Conservation (phyloP, 2,888 invertebrate genomes). For the Eupithecia tripunctaria region DNA sequence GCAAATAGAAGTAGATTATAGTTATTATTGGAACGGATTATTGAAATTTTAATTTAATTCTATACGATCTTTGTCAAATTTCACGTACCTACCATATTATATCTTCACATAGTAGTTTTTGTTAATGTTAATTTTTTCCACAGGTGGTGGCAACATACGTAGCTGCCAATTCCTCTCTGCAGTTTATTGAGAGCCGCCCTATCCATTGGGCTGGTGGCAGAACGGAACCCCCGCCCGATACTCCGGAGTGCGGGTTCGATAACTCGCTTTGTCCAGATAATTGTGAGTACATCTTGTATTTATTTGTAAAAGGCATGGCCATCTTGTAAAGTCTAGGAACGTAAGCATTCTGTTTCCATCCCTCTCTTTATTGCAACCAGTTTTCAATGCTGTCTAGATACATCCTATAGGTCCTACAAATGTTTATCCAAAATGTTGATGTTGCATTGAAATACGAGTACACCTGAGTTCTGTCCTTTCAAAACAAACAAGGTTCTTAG, state of each 20-base stretch:
- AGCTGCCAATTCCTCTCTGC: conserved; percentile 90
- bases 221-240: conserved; percentile 91
- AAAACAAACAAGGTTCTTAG: no score
- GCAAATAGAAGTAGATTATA: background rate
- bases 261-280: conserved; percentile 94
- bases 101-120: background rate
- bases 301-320: background rate
- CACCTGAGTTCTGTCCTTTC: background rate
- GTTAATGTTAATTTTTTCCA: conserved; percentile 28
- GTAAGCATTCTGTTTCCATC: background rate
- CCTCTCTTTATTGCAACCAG: background rate
- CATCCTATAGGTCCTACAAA: no score
- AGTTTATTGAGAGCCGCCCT: conserved; percentile 87
- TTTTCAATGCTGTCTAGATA: background rate
- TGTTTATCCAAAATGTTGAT: background rate
- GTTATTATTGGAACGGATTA: background rate
- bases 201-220: conserved; percentile 96
- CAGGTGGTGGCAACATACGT: conserved; percentile 97
- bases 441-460: background rate
- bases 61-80: background rate
- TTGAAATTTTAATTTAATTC: background rate
- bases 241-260: conserved; percentile 96
- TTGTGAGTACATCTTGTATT: conserved; percentile 76
- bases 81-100: background rate
- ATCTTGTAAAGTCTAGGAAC: background rate